Conservation (phyloP, 2,888 invertebrate species). For the Brenthis hecate region DNA sequence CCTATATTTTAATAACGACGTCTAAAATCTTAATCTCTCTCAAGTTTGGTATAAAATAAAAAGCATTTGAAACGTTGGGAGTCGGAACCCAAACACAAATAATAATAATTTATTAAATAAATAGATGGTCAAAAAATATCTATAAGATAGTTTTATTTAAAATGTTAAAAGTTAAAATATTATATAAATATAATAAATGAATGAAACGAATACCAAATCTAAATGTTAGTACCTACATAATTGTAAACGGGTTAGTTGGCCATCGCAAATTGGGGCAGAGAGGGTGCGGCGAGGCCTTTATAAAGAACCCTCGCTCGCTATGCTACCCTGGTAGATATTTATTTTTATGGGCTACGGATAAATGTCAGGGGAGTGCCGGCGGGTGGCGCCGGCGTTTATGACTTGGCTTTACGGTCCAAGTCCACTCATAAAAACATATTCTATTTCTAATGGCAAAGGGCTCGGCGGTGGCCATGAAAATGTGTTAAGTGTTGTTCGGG, state of each 20-base stretch:
- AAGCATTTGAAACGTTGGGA: too few relatives aligned
- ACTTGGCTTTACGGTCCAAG: conserved; percentile 55
- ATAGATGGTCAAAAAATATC: too few relatives aligned
- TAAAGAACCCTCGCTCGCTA: conserved; percentile 61
- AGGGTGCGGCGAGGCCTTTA: conserved; percentile 77
- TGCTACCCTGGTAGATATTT: conserved; percentile 77
- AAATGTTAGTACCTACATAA: conserved; percentile 20
- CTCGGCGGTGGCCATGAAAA: conserved; percentile 33
- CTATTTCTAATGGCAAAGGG: conserved; percentile 34
- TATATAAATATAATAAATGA: conserved; percentile 1
- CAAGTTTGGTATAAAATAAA: too few relatives aligned
- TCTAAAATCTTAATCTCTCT: too few relatives aligned
- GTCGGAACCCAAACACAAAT: too few relatives aligned
- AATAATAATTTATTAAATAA: too few relatives aligned
- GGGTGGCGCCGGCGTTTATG: conserved; percentile 65
- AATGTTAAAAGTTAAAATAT: not conserved
- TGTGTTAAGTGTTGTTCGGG: conserved; percentile 12
- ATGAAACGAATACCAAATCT: conserved; percentile 16
- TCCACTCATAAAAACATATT: conserved; percentile 43
- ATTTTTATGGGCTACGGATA: conserved; percentile 79
- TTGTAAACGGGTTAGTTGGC: conserved; percentile 65
- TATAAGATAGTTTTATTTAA: not conserved
- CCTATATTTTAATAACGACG: too few relatives aligned
- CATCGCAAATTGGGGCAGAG: conserved; percentile 55
- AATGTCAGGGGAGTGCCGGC: conserved; percentile 78